Percentiles rank a stretch among this genome's conserved stretches.
Evolutionary conservation across 2,888 invertebrate species (phyloP).

Genomic region (Lacanobia wlatinum): DNA sequence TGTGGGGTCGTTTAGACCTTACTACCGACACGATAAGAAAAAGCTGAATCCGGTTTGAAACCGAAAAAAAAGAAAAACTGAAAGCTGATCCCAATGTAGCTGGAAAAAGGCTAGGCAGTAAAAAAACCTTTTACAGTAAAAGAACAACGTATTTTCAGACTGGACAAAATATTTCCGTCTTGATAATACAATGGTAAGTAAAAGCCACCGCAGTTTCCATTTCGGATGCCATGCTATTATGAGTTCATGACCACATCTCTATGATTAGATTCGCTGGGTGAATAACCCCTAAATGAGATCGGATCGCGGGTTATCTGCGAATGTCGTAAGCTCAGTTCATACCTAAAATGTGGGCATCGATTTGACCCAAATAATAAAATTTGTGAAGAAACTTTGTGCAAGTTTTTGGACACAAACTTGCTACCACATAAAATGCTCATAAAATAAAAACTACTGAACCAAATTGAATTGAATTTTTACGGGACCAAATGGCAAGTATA

Average conservation of each 20-base stretch:
- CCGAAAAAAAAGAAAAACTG: too few species aligned
- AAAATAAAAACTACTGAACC: too few species aligned
- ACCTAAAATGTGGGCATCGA: conserved; percentile 1
- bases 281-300: conserved; percentile 24
- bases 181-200: conserved; percentile 1
- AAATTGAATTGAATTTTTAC: too few species aligned
- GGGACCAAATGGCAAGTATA: too few species aligned
- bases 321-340: conserved; percentile 3
- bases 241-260: conserved; percentile 28
- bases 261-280: conserved; percentile 46
- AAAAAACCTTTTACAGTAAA: too few species aligned
- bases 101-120: too few species aligned
- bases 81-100: too few species aligned
- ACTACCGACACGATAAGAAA: too few species aligned
- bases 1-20: too few species aligned
- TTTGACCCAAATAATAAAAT: conserved; percentile 34
- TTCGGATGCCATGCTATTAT: neutral
- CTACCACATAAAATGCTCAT: too few species aligned
- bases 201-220: conserved; percentile 1
- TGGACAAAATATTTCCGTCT: neutral
- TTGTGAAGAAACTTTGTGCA: neutral
- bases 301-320: neutral
- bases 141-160: too few species aligned
- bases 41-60: too few species aligned
- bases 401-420: neutral